phyloP scores from a whole-genome alignment of 1,140 invertebrate species.

The Drosophila lini region DNA sequence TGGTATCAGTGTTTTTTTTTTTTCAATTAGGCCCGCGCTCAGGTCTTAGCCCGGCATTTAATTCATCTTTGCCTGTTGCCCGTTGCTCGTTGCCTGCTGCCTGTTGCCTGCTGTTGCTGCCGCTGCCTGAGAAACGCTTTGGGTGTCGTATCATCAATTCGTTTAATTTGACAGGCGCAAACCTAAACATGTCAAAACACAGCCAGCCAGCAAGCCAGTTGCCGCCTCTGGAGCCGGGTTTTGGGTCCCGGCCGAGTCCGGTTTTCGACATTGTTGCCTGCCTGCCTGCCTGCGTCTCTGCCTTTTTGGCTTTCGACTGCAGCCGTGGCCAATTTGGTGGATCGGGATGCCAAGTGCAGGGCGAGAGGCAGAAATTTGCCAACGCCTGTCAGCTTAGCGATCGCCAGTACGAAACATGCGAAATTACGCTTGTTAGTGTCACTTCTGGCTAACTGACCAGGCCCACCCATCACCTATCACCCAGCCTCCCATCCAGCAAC shows the following conservation, averaged over 20 bases:
- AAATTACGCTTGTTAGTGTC: constrained; percentile 84
- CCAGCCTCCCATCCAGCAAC: constrained; percentile 6
- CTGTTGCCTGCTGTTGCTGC: constrained; percentile 18
- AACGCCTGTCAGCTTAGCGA: constrained; percentile 82
- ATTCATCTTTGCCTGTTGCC: constrained; percentile 71
- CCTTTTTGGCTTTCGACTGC: constrained; percentile 38
- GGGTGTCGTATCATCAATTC: constrained; percentile 85
- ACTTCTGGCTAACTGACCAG: constrained; percentile 73
- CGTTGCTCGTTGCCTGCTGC: neutral
- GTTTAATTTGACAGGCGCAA: constrained; percentile 85
- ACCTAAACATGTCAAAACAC: constrained; percentile 85
- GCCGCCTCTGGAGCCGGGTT: constrained; percentile 51
- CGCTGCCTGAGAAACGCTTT: constrained; percentile 83
- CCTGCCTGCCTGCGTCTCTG: constrained; percentile 17
- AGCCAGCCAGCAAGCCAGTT: constrained; percentile 58
- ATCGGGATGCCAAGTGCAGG: constrained; percentile 49
- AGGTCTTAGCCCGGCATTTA: constrained; percentile 79
- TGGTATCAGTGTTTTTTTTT: constrained; percentile 39
- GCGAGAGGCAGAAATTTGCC: constrained; percentile 70
- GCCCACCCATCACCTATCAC: constrained; percentile 31
- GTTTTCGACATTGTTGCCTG: constrained; percentile 39
- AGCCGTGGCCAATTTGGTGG: constrained; percentile 72
- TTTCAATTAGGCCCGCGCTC: constrained; percentile 80
- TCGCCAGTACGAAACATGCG: constrained; percentile 74
- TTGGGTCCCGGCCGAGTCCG: constrained; percentile 40